Conservation (phyloP, 1,140 invertebrate species). For the Oedothorax gibbosus region DNA sequence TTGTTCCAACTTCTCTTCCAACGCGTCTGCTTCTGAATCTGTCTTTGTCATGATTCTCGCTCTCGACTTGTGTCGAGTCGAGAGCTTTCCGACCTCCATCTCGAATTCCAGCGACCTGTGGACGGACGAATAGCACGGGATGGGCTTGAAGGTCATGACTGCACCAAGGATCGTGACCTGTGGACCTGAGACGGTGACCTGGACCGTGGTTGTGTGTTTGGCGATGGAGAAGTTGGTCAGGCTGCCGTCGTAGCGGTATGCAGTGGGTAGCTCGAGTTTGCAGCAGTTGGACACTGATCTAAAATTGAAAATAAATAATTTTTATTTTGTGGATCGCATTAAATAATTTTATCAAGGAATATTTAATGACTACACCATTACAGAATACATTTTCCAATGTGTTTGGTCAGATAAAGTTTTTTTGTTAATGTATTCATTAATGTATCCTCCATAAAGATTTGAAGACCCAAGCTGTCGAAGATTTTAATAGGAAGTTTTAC, state of each 20-base stretch:
- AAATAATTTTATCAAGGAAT: no score
- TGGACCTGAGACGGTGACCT: slow-evolving; percentile 7
- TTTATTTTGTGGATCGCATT: no score
- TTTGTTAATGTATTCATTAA: no score
- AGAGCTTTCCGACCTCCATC: not conserved
- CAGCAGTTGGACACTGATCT: slow-evolving; percentile 26
- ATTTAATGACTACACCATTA: no score
- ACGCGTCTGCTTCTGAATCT: not conserved
- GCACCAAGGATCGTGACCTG: slow-evolving; percentile 13
- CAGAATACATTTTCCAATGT: no score
- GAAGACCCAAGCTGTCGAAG: no score
- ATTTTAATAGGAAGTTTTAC: no score
- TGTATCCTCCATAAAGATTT: no score
- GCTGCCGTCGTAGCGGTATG: slow-evolving; percentile 44
- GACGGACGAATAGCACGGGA: slow-evolving; percentile 17
- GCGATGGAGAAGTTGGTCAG: slow-evolving; percentile 1
- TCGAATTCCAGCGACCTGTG: slow-evolving; percentile 22
- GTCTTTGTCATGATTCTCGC: not conserved
- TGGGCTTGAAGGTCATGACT: slow-evolving; percentile 17
- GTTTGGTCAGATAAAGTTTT: no score
- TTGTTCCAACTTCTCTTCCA: not conserved
- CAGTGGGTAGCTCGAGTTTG: slow-evolving; percentile 17
- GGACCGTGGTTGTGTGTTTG: not conserved
- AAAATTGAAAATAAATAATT: not conserved
- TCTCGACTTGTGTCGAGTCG: not conserved